Base-by-base conservation (phyloP, 1,140 invertebrate genomes). In the Phocides pigmalion region DNA sequence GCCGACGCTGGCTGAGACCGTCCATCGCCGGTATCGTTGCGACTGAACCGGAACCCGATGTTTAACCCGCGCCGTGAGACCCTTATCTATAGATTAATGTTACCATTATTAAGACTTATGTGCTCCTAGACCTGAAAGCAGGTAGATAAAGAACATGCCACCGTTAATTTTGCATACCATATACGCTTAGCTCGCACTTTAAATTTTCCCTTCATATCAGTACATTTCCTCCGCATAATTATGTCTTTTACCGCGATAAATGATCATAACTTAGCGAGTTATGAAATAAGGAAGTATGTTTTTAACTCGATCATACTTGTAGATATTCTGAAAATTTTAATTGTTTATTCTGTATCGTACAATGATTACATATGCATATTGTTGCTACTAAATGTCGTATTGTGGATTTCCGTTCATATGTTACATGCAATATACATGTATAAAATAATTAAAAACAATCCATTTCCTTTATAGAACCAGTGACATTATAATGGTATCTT, bases 21-120 rank as follows among this genome's bases (percentile, higher is more conserved):
- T 15, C 47, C 6, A n/a, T n/a, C 20, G 35, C 35, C 35, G 20
- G 17, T 49, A 44, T 37, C 44, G 42, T 11, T 25, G 54, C 54
- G 54, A 61, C 58, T 44, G 17, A 16, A 16, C 58, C 44, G 28
- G 58, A 47, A 61, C 58, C 58, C 46, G 19, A 37, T 39, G 58
- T 61, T 61, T 47, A 61, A 61, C 58, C 58, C 58, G 42, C 58
- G 42, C 46, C 44, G 44, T 49, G 58, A 61, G 41, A 35, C 58
- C 44, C 58, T 61, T 61, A 61, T 61, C 58, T 61, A 39, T 61
- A 61, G 58, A 61, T 61, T 61, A 61, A 61, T 61, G 58, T 61
- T 61, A 44, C 58, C 44, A 61, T 61, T 61, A 61, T 61, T 49
- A 61, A 61, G 58, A 61, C 44, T 61, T 61, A 61, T 44, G 58